These are phyloP conservation scores for Dendroctonus valens DNA, from an alignment of 1,140 invertebrate genomes.

Conservation along the genomic window DNA sequence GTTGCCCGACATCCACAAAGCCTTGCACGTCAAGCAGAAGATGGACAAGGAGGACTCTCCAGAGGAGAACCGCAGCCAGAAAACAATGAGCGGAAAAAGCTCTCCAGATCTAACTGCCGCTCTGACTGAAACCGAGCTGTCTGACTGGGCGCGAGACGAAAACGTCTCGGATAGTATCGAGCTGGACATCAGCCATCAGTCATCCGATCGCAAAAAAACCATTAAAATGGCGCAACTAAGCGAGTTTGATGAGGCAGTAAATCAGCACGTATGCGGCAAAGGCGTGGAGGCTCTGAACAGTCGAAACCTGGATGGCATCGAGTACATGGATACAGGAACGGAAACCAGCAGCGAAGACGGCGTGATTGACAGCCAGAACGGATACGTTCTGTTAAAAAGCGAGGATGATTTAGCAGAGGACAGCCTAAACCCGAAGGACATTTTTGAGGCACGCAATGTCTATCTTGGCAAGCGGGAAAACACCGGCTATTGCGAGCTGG, in stretches of 20 bases:
- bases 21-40: slow-evolving; percentile 33
- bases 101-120: slow-evolving; percentile 63
- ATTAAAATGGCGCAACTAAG: slow-evolving; percentile 42
- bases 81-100: slow-evolving; percentile 52
- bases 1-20: slow-evolving; percentile 41
- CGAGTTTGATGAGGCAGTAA: slow-evolving; percentile 40
- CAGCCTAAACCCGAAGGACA: slow-evolving; percentile 50
- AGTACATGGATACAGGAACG: slow-evolving; percentile 75
- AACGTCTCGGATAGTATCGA: slow-evolving; percentile 70
- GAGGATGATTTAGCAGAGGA: slow-evolving; percentile 60
- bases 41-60: slow-evolving; percentile 23
- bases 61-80: slow-evolving; percentile 27
- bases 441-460: neutral
- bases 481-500: slow-evolving; percentile 43
- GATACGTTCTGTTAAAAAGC: slow-evolving; percentile 69
- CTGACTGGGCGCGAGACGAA: slow-evolving; percentile 79
- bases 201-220: slow-evolving; percentile 50
- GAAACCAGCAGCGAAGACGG: slow-evolving; percentile 61
- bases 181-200: slow-evolving; percentile 57
- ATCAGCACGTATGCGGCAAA: slow-evolving; percentile 51
- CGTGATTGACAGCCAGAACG: slow-evolving; percentile 59
- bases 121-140: slow-evolving; percentile 79
- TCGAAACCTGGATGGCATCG: slow-evolving; percentile 58
- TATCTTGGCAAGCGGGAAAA: neutral
- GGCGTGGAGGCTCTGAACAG: slow-evolving; percentile 33